phyloP scores from a whole-genome alignment of 1,140 invertebrate genomes.

The Gryllus bimaculatus region DNA sequence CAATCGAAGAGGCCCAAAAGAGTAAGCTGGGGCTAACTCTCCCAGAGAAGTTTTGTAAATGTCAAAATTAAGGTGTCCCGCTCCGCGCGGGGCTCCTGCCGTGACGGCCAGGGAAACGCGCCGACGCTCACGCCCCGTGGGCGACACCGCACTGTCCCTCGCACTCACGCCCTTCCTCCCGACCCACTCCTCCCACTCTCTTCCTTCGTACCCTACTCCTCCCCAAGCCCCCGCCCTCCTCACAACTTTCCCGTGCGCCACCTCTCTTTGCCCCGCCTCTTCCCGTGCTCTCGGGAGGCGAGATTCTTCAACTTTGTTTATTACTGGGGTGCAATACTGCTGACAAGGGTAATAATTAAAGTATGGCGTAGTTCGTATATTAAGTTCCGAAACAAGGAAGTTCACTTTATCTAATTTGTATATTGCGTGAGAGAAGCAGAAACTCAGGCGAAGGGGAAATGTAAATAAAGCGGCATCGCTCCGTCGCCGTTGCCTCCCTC shows the following conservation, averaged over 20 bases:
- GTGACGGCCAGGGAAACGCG: no score
- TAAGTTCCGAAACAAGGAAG: slow-evolving; percentile 4
- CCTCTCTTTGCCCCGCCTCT: background rate
- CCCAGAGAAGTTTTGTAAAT: no score
- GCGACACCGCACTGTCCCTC: no score
- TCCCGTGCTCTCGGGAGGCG: background rate
- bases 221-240: background rate
- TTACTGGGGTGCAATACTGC: background rate
- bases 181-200: no score
- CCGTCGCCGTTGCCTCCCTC: background rate
- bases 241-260: background rate
- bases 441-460: background rate
- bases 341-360: slow-evolving; percentile 2
- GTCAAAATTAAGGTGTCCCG: no score
- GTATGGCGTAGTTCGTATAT: slow-evolving; percentile 1
- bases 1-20: no score
- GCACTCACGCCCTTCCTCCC: accelerated
- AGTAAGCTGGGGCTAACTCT: no score
- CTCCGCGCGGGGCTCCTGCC: no score
- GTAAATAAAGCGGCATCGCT: slow-evolving; percentile 1
- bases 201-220: no score
- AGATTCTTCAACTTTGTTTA: slow-evolving; percentile 5
- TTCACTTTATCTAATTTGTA: slow-evolving; percentile 6
- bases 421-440: slow-evolving; percentile 1
- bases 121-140: no score